Conservation (phyloP, 1,140 invertebrate species). For the Pogonomyrmex barbatus region DNA sequence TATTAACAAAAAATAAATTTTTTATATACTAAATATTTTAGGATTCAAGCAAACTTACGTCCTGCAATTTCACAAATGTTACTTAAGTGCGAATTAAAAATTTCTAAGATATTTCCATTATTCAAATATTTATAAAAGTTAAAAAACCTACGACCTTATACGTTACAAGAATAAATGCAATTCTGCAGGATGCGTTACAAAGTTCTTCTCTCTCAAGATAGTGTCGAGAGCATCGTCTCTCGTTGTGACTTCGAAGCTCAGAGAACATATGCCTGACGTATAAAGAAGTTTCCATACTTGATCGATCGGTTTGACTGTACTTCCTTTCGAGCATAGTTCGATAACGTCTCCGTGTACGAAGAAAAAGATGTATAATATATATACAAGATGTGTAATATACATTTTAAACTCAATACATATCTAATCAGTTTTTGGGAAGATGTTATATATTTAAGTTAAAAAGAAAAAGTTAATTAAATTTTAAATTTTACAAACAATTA, state of each 20-base stretch:
- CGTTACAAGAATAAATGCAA: slow-evolving; percentile 2
- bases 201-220: slow-evolving; percentile 41
- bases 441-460: neutral
- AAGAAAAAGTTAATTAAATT: neutral
- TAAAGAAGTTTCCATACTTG: slow-evolving; percentile 50
- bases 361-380: neutral
- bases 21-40: neutral
- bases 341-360: neutral
- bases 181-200: slow-evolving; percentile 36
- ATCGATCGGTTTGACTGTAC: slow-evolving; percentile 43
- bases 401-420: neutral
- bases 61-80: neutral
- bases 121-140: neutral
- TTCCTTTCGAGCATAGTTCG: neutral
- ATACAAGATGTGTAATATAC: neutral
- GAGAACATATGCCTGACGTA: slow-evolving; percentile 7
- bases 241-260: slow-evolving; percentile 28
- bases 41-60: neutral
- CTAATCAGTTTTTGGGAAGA: neutral
- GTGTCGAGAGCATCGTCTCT: slow-evolving; percentile 45
- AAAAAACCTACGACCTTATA: neutral
- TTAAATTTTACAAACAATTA: neutral
- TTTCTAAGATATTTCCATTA: neutral
- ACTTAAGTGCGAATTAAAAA: neutral
- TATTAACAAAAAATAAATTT: neutral